phyloP scores from a whole-genome alignment of 2,888 invertebrate genomes.

The Dolichopus griseipennis region DNA sequence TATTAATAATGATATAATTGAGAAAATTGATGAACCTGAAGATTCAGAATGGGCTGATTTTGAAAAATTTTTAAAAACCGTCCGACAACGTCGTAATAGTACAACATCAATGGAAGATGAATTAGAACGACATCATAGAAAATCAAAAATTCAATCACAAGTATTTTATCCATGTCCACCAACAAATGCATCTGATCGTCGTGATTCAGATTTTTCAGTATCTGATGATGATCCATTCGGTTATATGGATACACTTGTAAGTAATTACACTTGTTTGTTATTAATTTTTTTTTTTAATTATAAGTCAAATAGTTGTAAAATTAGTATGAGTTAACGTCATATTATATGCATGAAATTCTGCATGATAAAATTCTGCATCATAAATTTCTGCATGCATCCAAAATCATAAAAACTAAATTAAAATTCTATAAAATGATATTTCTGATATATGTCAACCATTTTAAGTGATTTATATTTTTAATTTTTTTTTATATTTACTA shows the following conservation, averaged over 20 bases:
- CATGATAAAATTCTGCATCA: too few relatives aligned
- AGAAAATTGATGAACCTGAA: slow-evolving; percentile 38
- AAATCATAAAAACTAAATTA: too few relatives aligned
- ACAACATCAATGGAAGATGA: slow-evolving; percentile 39
- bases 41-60: slow-evolving; percentile 44
- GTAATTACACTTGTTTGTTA: slow-evolving; percentile 25
- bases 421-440: too few relatives aligned
- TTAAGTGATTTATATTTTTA: too few relatives aligned
- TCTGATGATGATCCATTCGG: slow-evolving; percentile 40
- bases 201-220: slow-evolving; percentile 36
- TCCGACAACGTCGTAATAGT: slow-evolving; percentile 38
- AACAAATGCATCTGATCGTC: slow-evolving; percentile 31
- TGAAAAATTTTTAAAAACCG: slow-evolving; percentile 38
- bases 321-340: too few relatives aligned
- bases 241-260: slow-evolving; percentile 42
- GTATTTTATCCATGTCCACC: slow-evolving; percentile 43
- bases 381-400: too few relatives aligned
- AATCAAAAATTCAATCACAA: slow-evolving; percentile 37
- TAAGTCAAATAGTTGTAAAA: not conserved
- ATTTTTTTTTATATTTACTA: too few relatives aligned
- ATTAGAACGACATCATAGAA: slow-evolving; percentile 33
- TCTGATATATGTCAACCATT: too few relatives aligned
- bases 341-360: too few relatives aligned
- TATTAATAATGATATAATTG: slow-evolving; percentile 17
- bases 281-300: not conserved